A percentile compares a stretch with the other conserved stretches of the same genome.
These are phyloP conservation scores for Pagetopsis macropterus DNA, from an alignment of 2,797 vertebrate genomes.

Conservation along the genomic window DNA sequence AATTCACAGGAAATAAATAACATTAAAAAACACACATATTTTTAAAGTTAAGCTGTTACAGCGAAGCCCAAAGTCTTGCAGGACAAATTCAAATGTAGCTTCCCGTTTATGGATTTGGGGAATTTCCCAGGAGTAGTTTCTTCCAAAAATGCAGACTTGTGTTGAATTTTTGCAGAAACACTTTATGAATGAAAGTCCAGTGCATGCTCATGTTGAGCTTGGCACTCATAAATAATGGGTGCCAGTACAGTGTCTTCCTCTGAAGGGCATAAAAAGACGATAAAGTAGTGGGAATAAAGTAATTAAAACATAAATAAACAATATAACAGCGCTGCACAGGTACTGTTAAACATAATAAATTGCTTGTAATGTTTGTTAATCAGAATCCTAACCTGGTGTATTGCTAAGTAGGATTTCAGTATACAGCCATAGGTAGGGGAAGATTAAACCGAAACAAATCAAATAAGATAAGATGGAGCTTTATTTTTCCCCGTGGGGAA, in stretches of 20 bases:
- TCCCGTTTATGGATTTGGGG: background rate
- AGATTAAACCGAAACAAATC: too few relatives aligned
- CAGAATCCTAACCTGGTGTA: too few relatives aligned
- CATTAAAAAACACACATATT: too few relatives aligned
- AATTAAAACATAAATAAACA: background rate
- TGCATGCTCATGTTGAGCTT: background rate
- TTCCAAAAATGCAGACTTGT: background rate
- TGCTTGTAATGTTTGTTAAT: background rate
- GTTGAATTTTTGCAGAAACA: background rate
- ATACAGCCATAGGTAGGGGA: too few relatives aligned
- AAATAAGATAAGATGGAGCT: too few relatives aligned
- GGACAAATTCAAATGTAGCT: background rate
- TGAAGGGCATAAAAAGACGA: conserved; percentile 3
- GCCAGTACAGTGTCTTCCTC: background rate
- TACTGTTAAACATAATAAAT: background rate
- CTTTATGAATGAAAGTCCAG: conserved; percentile 5
- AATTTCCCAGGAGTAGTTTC: too few relatives aligned
- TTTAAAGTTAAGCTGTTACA: background rate
- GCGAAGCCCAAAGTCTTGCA: background rate
- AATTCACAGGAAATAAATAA: too few relatives aligned
- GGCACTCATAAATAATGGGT: conserved; percentile 24
- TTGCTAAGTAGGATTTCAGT: too few relatives aligned
- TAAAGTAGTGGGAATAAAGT: background rate
- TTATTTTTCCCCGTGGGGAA: too few relatives aligned
- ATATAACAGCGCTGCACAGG: background rate